Conservation (phyloP, 1,140 invertebrate species). For the Meloidogyne chitwoodi region DNA sequence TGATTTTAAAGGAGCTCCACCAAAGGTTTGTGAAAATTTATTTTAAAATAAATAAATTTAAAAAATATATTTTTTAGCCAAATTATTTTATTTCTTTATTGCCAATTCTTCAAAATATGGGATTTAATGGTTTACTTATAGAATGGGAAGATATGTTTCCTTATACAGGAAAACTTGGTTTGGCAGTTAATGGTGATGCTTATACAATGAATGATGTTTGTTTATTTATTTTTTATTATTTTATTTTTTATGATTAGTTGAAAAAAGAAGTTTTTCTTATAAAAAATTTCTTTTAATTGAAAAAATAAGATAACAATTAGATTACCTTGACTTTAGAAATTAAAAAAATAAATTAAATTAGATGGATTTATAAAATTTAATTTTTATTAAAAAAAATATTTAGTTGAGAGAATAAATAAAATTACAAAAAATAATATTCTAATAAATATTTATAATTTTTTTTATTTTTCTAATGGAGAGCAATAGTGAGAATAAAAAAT, state of each 20-base stretch:
- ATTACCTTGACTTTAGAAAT: too few species aligned
- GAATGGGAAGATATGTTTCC: constrained; percentile 99
- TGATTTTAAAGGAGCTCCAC: constrained; percentile 81
- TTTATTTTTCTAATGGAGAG: too few species aligned
- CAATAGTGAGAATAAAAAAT: too few species aligned
- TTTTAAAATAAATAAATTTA: background rate
- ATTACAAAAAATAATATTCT: too few species aligned
- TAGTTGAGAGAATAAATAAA: too few species aligned
- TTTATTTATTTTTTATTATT: constrained; percentile 64
- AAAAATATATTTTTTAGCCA: constrained; percentile 31
- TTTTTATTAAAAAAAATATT: too few species aligned
- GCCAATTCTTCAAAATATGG: constrained; percentile 72
- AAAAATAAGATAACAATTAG: too few species aligned
- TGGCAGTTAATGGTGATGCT: constrained; percentile 72
- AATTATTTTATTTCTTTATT: constrained; percentile 72
- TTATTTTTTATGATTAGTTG: background rate
- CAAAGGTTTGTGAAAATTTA: constrained; percentile 63
- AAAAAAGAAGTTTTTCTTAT: too few species aligned
- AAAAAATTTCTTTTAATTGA: too few species aligned
- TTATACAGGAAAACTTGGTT: constrained; percentile 70
- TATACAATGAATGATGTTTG: constrained; percentile 72
- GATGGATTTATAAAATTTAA: too few species aligned
- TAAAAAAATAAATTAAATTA: too few species aligned
- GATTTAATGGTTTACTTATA: constrained; percentile 79
- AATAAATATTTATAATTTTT: too few species aligned